Percentiles rank a stretch among this genome's conserved stretches.
phyloP scores from a whole-genome alignment of 2,113 vertebrate genomes.

The Hypanus sabinus region DNA sequence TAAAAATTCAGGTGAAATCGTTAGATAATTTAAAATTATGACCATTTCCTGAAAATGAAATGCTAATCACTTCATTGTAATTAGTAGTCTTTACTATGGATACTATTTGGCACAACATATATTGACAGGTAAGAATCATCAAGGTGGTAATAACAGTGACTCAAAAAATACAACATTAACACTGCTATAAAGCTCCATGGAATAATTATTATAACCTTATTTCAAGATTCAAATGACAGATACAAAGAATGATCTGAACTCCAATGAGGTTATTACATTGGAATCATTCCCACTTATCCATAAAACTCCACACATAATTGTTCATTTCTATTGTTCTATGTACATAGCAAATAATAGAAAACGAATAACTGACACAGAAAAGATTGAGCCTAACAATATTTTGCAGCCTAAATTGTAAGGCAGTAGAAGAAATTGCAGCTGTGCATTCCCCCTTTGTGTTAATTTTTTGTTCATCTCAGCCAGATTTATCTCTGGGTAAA shows the following conservation, averaged over 20 bases:
- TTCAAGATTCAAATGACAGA: conserved; percentile 15
- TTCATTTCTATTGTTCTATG: neutral
- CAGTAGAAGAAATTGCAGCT: neutral
- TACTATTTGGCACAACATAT: neutral
- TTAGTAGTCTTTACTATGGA: neutral
- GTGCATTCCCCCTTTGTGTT: neutral
- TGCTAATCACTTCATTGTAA: neutral
- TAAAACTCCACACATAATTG: neutral
- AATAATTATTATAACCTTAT: neutral
- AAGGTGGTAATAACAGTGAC: neutral
- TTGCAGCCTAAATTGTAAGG: neutral
- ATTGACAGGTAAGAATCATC: neutral
- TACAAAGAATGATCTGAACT: conserved; percentile 17
- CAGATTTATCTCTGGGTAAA: conserved; percentile 20
- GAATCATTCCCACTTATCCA: conserved; percentile 1
- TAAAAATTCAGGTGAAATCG: neutral
- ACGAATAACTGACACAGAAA: no score
- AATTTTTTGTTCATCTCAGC: neutral
- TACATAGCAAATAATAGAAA: neutral
- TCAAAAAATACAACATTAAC: neutral
- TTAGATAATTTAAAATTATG: neutral
- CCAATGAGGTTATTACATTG: neutral
- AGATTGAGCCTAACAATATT: neutral
- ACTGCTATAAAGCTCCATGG: neutral
- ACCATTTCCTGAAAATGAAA: neutral